phyloP scores from a whole-genome alignment of 2,797 vertebrate species.

The Sebastes cheni region DNA sequence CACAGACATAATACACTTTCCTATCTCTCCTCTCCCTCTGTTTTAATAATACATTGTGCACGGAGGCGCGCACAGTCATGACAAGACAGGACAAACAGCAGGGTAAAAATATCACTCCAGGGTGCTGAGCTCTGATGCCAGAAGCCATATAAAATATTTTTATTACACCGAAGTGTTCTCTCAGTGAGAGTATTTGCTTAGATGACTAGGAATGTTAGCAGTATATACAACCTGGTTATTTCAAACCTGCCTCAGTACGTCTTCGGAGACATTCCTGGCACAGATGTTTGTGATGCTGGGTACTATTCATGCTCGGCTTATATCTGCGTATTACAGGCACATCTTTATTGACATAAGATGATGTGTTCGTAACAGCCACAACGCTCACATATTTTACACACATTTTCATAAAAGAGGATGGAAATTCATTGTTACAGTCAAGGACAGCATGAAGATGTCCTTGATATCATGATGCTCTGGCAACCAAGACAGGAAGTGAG shows the following conservation, averaged over 20 bases:
- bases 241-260: slow-evolving; percentile 10
- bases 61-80: slow-evolving; percentile 1
- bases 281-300: not conserved
- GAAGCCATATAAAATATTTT: slow-evolving; percentile 19
- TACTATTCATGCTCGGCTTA: not conserved
- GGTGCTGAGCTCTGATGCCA: slow-evolving; percentile 3
- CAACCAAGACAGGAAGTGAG: not conserved
- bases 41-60: slow-evolving; percentile 37
- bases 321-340: not conserved
- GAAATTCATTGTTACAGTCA: slow-evolving; percentile 12
- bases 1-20: slow-evolving; percentile 26
- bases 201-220: slow-evolving; percentile 4
- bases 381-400: not conserved
- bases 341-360: not conserved
- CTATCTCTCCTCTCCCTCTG: not conserved
- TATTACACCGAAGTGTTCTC: slow-evolving; percentile 20
- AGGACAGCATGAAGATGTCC: slow-evolving; percentile 17
- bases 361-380: not conserved
- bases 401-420: not conserved
- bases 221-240: not conserved
- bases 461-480: slow-evolving; percentile 8
- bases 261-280: slow-evolving; percentile 7
- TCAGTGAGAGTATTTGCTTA: slow-evolving; percentile 24
- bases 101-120: slow-evolving; percentile 25
- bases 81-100: slow-evolving; percentile 27